Evolutionary conservation across 2,888 invertebrate genomes (phyloP).

Genomic region (Pseudoips prasinana): DNA sequence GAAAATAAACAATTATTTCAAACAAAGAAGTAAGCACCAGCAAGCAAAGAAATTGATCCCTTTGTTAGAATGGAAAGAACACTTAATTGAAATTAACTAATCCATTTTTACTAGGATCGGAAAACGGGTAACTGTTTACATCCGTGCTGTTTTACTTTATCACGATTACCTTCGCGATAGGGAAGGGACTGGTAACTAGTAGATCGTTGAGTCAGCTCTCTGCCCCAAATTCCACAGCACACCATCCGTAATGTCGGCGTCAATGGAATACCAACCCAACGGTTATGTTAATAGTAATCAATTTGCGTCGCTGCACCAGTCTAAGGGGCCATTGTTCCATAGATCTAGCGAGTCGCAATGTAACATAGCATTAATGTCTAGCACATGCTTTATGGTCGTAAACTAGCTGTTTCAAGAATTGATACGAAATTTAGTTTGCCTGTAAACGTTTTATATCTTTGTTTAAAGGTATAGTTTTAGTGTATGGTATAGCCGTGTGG

Average conservation of each 20-base stretch:
- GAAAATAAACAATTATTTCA: no score
- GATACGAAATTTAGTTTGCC: slow-evolving; percentile 1
- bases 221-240: slow-evolving; percentile 76
- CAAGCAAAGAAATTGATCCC: no score
- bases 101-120: slow-evolving; percentile 19
- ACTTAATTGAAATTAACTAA: neutral
- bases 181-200: slow-evolving; percentile 55
- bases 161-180: slow-evolving; percentile 57
- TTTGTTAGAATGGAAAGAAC: no score
- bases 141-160: slow-evolving; percentile 28
- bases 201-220: slow-evolving; percentile 76
- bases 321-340: slow-evolving; percentile 29
- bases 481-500: no score
- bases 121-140: slow-evolving; percentile 26
- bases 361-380: slow-evolving; percentile 55
- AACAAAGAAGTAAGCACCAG: no score
- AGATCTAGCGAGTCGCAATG: slow-evolving; percentile 22
- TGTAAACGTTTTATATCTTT: no score
- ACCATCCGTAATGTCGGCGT: slow-evolving; percentile 52
- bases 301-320: slow-evolving; percentile 32
- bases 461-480: no score
- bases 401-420: slow-evolving; percentile 16
- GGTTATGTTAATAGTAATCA: slow-evolving; percentile 30
- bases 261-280: slow-evolving; percentile 50
- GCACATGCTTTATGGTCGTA: slow-evolving; percentile 46